Evolutionary conservation across 1,140 invertebrate species (phyloP).

Genomic region (Coptotermes formosanus): DNA sequence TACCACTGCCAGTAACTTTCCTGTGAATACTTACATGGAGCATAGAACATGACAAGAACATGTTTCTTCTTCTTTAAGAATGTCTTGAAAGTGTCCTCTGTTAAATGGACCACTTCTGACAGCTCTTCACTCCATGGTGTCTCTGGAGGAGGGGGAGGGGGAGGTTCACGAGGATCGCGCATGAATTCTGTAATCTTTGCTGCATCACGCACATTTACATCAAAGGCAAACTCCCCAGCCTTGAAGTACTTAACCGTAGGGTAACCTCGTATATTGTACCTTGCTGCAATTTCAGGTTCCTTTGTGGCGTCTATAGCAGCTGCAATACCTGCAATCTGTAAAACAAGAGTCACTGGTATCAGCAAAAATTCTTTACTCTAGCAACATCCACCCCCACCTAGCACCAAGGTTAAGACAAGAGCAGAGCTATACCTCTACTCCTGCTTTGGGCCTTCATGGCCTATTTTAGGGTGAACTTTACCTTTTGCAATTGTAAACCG

Average conservation of each 20-base stretch:
- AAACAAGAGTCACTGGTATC: conserved; percentile 20
- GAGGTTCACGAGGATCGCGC: conserved; percentile 77
- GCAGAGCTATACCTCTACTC: no score
- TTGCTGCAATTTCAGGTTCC: conserved; percentile 61
- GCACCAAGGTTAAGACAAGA: no score
- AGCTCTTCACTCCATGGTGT: conserved; percentile 71
- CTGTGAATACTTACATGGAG: conserved; percentile 65
- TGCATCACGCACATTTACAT: conserved; percentile 68
- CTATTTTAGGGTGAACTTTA: no score
- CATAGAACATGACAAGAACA: conserved; percentile 87
- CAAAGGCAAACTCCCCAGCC: conserved; percentile 73
- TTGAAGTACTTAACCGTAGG: conserved; percentile 81
- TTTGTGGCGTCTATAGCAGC: conserved; percentile 84
- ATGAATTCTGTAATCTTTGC: conserved; percentile 80
- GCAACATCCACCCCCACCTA: no score
- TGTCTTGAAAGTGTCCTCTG: conserved; percentile 66
- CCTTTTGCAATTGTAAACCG: no score
- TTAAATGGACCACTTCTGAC: conserved; percentile 73
- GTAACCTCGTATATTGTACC: conserved; percentile 76
- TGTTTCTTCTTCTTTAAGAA: conserved; percentile 68
- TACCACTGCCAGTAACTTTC: neutral
- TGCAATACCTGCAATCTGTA: conserved; percentile 65
- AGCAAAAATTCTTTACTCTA: neutral
- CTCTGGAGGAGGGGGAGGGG: conserved; percentile 76
- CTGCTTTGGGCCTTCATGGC: no score